Conservation (phyloP, 2,113 vertebrate genomes). For the Oreocharis arfaki region DNA sequence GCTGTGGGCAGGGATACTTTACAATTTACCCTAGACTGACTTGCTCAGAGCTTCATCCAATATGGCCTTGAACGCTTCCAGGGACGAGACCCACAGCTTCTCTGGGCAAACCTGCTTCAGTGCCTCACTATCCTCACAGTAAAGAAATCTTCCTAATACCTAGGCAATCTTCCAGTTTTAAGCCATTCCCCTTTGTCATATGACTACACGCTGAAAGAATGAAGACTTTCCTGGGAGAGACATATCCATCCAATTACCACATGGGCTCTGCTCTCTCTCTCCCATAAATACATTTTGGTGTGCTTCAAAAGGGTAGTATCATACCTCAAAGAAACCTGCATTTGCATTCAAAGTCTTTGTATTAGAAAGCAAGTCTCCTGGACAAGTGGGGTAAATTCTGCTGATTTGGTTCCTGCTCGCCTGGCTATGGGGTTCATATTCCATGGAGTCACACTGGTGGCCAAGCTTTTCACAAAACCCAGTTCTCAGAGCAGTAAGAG, state of each 20-base stretch:
- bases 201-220: not conserved
- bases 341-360: not conserved
- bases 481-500: not conserved
- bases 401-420: not conserved
- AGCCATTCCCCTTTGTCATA: not conserved
- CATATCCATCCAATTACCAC: fast-evolving
- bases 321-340: not conserved
- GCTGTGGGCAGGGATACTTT: not conserved
- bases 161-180: not conserved
- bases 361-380: not conserved
- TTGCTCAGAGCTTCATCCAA: not conserved
- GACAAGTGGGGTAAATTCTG: not conserved
- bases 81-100: not conserved
- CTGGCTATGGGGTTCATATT: not conserved
- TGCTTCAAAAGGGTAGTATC: not conserved
- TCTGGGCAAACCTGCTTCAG: not conserved
- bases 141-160: not conserved
- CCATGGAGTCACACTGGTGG: not conserved
- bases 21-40: not conserved
- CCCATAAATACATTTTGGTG: not conserved
- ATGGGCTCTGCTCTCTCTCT: not conserved
- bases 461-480: fast-evolving
- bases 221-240: not conserved
- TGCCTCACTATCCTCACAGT: not conserved
- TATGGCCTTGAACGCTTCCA: not conserved